Conservation (phyloP, 2,113 vertebrate genomes). For the Dermatemys mawii region DNA sequence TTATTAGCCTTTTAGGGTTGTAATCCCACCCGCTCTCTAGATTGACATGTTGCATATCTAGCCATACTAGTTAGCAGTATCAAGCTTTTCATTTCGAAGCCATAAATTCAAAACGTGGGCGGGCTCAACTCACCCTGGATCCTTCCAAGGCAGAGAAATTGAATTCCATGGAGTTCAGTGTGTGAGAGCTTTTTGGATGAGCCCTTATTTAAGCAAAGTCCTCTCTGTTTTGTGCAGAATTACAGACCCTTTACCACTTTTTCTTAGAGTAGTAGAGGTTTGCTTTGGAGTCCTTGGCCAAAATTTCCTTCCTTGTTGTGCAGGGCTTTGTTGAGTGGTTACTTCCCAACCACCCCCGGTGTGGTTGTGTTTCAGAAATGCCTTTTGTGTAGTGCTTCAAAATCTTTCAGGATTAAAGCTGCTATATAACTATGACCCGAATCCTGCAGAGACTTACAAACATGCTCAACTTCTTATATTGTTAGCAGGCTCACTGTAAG, state of each 20-base stretch:
- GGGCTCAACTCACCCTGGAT: slow-evolving; percentile 27
- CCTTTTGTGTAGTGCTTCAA: not conserved
- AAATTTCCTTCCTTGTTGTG: not conserved
- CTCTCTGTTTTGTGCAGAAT: slow-evolving; percentile 6
- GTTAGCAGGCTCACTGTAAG: not conserved
- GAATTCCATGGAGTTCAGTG: slow-evolving; percentile 24
- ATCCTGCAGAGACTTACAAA: not conserved
- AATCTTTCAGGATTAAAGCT: not conserved
- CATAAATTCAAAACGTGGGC: slow-evolving; percentile 31
- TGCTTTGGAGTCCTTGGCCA: not conserved
- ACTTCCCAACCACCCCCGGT: not conserved
- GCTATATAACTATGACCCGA: not conserved
- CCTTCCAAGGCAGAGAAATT: slow-evolving; percentile 36
- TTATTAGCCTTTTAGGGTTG: not conserved
- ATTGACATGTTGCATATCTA: not conserved
- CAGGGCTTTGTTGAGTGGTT: slow-evolving; percentile 2
- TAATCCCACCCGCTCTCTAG: not conserved
- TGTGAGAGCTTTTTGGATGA: slow-evolving; percentile 19
- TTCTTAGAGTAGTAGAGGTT: slow-evolving; percentile 5
- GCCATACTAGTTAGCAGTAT: not conserved
- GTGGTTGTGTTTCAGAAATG: not conserved
- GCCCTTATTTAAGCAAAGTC: slow-evolving; percentile 45
- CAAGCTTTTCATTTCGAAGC: not conserved
- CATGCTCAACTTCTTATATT: not conserved
- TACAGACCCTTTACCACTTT: not conserved